A percentile compares a stretch with the other conserved stretches of the same genome.
phyloP scores from a whole-genome alignment of 2,113 vertebrate species.

The Chloropsis cyanopogon region DNA sequence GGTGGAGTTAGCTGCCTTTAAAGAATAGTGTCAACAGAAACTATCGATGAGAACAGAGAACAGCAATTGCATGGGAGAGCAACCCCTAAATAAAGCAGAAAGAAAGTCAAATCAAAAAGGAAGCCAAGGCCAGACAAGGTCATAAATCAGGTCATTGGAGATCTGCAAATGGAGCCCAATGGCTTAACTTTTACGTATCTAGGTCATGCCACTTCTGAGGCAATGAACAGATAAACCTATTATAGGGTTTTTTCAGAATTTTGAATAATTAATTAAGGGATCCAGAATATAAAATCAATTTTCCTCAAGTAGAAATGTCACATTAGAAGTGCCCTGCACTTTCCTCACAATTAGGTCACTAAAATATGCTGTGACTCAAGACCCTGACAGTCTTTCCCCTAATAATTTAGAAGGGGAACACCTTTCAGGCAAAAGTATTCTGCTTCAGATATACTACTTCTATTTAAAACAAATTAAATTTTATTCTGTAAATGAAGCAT shows the following conservation, averaged over 20 bases:
- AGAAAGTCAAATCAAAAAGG: background rate
- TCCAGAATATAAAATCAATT: constrained; percentile 2
- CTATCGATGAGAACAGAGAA: background rate
- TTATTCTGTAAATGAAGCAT: background rate
- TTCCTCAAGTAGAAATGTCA: background rate
- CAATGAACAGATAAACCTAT: background rate
- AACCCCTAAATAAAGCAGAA: background rate
- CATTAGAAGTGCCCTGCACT: background rate
- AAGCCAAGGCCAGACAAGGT: background rate
- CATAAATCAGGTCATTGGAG: background rate
- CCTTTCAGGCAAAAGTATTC: background rate
- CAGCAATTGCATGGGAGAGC: background rate
- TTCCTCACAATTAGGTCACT: background rate
- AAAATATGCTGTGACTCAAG: background rate
- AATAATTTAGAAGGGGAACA: background rate
- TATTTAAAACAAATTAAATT: background rate
- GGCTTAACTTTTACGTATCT: background rate
- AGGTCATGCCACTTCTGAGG: background rate
- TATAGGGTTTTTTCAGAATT: background rate
- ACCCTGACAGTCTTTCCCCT: background rate
- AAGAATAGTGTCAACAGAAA: background rate
- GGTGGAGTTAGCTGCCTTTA: background rate
- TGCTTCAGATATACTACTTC: background rate
- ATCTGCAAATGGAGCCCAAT: background rate
- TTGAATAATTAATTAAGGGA: constrained; percentile 12